Evolutionary conservation across 2,113 vertebrate genomes (phyloP).

Genomic region (Bettongia penicillata): DNA sequence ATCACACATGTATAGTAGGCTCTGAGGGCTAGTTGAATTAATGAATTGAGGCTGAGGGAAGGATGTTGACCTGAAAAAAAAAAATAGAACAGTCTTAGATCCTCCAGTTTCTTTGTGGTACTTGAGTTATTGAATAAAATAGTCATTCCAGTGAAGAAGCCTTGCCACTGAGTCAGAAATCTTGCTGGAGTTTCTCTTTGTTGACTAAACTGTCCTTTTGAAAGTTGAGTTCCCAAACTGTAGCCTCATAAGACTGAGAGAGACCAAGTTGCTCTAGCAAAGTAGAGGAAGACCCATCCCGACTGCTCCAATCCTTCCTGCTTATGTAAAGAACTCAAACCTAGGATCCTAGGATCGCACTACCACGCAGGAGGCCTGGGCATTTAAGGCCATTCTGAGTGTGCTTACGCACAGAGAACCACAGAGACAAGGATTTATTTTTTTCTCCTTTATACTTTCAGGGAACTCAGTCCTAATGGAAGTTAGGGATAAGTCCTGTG

Average conservation of each 20-base stretch:
- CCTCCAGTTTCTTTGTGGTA: not conserved
- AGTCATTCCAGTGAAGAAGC: not conserved
- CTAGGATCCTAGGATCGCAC: not conserved
- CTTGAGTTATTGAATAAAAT: not conserved
- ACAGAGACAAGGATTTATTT: not conserved
- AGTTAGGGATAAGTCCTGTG: not conserved
- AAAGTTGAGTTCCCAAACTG: not conserved
- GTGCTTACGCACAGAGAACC: not conserved
- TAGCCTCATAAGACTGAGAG: not conserved
- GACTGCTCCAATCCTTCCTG: not conserved
- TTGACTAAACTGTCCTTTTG: not conserved
- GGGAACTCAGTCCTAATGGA: not conserved
- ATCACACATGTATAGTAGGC: not conserved
- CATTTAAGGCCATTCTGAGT: not conserved
- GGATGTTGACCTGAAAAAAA: not conserved
- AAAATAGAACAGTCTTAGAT: not conserved
- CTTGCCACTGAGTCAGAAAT: not conserved
- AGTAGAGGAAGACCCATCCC: not conserved
- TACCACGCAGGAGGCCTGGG: too few relatives aligned
- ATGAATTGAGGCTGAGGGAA: not conserved
- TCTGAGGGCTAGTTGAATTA: not conserved
- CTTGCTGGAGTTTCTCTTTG: not conserved
- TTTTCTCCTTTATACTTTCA: not conserved
- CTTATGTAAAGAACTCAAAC: not conserved
- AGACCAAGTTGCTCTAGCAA: not conserved